Percentiles rank a stretch among this genome's conserved stretches.
Conservation (phyloP, 2,113 vertebrate genomes). For the Xyliphius kryptos region DNA sequence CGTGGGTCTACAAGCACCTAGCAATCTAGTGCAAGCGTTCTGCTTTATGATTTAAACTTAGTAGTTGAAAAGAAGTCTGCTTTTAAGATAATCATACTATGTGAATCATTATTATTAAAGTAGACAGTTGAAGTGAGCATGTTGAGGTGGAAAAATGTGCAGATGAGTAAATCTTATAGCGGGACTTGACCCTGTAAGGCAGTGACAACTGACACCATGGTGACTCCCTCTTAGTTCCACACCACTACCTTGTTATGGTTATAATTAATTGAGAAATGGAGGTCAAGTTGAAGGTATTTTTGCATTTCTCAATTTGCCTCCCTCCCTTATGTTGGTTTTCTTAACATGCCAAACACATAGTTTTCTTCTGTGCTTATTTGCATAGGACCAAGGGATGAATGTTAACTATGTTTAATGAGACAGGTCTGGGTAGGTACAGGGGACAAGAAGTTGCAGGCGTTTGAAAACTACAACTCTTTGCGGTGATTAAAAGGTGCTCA, state of each 20-base stretch:
- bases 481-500: too few species aligned
- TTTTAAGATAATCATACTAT: too few species aligned
- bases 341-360: constrained; percentile 66
- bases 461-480: too few species aligned
- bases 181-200: constrained; percentile 49
- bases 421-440: constrained; percentile 35
- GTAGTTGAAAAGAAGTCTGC: too few species aligned
- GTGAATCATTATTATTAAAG: constrained; percentile 16
- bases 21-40: too few species aligned
- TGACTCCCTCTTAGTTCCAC: constrained; percentile 64
- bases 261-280: constrained; percentile 75
- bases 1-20: too few species aligned
- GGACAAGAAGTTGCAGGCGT: too few species aligned
- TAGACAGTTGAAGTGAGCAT: constrained; percentile 43
- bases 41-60: too few species aligned
- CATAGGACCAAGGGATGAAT: constrained; percentile 77
- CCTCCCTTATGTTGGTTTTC: constrained; percentile 62
- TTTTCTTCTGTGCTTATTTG: constrained; percentile 69
- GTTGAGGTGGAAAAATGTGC: constrained; percentile 50
- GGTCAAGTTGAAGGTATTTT: constrained; percentile 71
- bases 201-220: constrained; percentile 42
- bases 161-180: constrained; percentile 24
- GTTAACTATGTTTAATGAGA: constrained; percentile 78
- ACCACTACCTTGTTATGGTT: constrained; percentile 61
- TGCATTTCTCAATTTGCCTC: constrained; percentile 62